Evolutionary conservation across 2,888 invertebrate species (phyloP), one percentile per base, ranked within the genome.

Genomic region (Xestia ashworthii): DNA sequence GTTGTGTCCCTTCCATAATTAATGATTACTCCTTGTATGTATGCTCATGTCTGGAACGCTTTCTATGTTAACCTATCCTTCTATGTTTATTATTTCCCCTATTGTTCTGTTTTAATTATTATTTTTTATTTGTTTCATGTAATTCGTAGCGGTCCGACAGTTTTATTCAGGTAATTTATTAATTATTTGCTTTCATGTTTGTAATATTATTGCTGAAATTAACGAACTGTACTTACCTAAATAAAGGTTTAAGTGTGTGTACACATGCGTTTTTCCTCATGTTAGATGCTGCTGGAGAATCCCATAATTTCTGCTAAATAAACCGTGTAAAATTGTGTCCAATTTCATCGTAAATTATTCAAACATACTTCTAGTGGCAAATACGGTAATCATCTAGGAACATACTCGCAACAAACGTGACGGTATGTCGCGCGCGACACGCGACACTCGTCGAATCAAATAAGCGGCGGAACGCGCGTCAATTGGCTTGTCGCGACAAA

Each of bases 91-190:
- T 84, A 81, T 79, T 84, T 85, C 69, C 71, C 71, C 79, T 87
- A 69, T 87, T 89, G 82, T 87, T 88, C 89, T 90, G 80, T 89
- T 87, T 90, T 79, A 91, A 89, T 90, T 90, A 87, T 93, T 89
- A 91, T 87, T 93, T 94, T 53, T 93, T 91, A 89, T 95, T 96
- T 96, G 96, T 96, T 96, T 95, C 96, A 96, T 96, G 96, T 96
- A 96, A 92, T 90, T 85, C 76, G 95, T 95, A 96, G 96, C 96
- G 89, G 96, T 96, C 64, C 96, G 96, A 92, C 96, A 96, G 91
- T 92, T 96, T 90, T 96, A 96, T 91, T 95, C 96, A 96, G 96
- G 96, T 96, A 96, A 95, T 83, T 88, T 67, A 69, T 84, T 6
- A 86, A 72, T 66, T 78, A 55, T 58, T 70, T 66, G 62, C 58